Conservation (phyloP, 2,797 vertebrate species). For the Heterohyrax brucei region DNA sequence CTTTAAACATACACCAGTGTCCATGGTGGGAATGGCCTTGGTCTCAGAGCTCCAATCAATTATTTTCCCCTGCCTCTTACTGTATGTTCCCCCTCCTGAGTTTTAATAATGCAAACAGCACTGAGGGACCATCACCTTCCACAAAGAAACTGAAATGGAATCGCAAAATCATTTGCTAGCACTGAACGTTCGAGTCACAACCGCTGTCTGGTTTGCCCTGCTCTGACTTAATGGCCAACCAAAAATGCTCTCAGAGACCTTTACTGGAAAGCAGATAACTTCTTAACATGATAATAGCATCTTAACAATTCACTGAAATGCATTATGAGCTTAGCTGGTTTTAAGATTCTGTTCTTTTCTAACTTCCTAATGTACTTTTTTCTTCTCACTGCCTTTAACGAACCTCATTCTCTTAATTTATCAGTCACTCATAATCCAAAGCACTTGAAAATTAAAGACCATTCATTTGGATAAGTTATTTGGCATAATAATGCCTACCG, state of each 20-base stretch:
- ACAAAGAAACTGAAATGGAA: conserved; percentile 83
- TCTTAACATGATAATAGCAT: conserved; percentile 84
- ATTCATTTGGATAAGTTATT: conserved; percentile 74
- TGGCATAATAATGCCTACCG: conserved; percentile 75
- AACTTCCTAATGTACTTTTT: conserved; percentile 67
- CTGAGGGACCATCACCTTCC: conserved; percentile 69
- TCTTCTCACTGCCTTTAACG: conserved; percentile 77
- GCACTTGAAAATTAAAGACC: conserved; percentile 75
- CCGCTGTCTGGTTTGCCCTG: conserved; percentile 78
- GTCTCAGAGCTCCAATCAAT: conserved; percentile 8
- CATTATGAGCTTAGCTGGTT: conserved; percentile 69
- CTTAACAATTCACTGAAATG: conserved; percentile 71
- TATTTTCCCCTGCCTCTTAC: neutral
- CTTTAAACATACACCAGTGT: conserved; percentile 61
- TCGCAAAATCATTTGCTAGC: conserved; percentile 81
- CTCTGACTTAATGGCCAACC: conserved; percentile 83
- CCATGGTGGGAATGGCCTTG: neutral
- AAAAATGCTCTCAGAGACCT: conserved; percentile 79
- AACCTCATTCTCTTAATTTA: conserved; percentile 75
- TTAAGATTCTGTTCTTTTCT: conserved; percentile 79
- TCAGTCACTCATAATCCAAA: conserved; percentile 73
- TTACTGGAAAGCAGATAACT: conserved; percentile 81
- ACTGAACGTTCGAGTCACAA: conserved; percentile 80
- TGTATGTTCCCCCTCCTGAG: conserved; percentile 15
- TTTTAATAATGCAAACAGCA: conserved; percentile 74